Conservation (phyloP, 2,113 vertebrate species). For the Psilopsiagon aurifrons region DNA sequence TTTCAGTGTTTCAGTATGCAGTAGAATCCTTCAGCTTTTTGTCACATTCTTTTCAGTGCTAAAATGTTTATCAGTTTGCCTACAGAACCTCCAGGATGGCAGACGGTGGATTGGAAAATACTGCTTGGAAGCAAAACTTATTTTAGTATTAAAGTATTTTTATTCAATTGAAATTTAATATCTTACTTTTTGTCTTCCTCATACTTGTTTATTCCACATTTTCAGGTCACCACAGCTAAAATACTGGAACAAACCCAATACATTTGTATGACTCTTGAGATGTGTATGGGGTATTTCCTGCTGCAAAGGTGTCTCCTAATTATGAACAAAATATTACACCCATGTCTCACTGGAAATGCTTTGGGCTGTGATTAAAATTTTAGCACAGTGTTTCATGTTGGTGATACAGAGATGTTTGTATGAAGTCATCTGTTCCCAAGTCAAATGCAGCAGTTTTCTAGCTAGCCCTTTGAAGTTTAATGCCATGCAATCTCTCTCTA, state of each 20-base stretch:
- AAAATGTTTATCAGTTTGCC: not conserved
- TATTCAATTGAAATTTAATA: slow-evolving; percentile 29
- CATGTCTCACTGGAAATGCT: not conserved
- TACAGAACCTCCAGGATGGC: not conserved
- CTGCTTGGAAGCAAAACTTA: slow-evolving; percentile 19
- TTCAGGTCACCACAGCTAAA: not conserved
- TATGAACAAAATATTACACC: slow-evolving; percentile 1
- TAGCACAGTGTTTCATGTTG: not conserved
- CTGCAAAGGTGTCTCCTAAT: slow-evolving; percentile 15
- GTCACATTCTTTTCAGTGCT: not conserved
- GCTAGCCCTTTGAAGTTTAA: slow-evolving; percentile 11
- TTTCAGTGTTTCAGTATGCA: not conserved
- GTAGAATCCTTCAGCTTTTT: not conserved
- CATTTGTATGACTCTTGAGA: not conserved
- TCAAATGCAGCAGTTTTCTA: slow-evolving; percentile 12
- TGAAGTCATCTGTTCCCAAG: slow-evolving; percentile 19
- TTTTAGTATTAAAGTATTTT: not conserved
- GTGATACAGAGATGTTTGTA: not conserved
- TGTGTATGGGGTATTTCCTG: not conserved
- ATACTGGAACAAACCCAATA: not conserved
- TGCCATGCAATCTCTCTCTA: not conserved
- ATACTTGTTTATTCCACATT: slow-evolving; percentile 41
- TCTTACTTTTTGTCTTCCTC: not conserved
- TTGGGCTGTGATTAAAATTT: not conserved
- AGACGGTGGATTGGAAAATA: slow-evolving; percentile 23